Conservation (phyloP, 2,888 invertebrate genomes). For the Hybos culiciformis region DNA sequence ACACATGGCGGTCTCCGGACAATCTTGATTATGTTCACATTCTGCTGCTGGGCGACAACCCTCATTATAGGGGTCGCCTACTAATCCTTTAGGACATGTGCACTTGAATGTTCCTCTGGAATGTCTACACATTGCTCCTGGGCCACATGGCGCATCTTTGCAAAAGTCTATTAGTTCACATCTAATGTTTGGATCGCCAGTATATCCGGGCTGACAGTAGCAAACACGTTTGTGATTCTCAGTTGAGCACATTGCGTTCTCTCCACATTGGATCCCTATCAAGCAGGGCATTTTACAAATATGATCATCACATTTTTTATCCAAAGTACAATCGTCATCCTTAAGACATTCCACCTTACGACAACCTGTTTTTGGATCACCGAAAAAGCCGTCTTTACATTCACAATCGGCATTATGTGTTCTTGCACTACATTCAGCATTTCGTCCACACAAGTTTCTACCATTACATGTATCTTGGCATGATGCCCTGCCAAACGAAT, state of each 20-base stretch:
- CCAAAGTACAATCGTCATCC: conserved; percentile 61
- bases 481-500: conserved; percentile 56
- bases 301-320: conserved; percentile 68
- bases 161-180: conserved; percentile 71
- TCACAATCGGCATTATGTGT: conserved; percentile 62
- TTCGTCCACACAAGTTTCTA: conserved; percentile 60
- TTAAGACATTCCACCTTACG: conserved; percentile 61
- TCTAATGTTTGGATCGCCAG: conserved; percentile 58
- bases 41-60: conserved; percentile 73
- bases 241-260: conserved; percentile 72
- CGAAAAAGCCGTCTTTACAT: conserved; percentile 67
- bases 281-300: conserved; percentile 80
- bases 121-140: conserved; percentile 67
- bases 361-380: conserved; percentile 69
- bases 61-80: conserved; percentile 74
- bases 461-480: conserved; percentile 64
- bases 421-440: conserved; percentile 62
- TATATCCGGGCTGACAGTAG: conserved; percentile 78
- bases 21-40: conserved; percentile 64
- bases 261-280: conserved; percentile 68
- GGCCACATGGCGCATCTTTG: conserved; percentile 61
- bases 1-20: conserved; percentile 68
- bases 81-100: conserved; percentile 59
- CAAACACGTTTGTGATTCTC: conserved; percentile 66
- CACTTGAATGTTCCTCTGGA: conserved; percentile 68